Percentiles rank a stretch among this genome's conserved stretches.
Evolutionary conservation across 1,140 invertebrate genomes (phyloP).

Genomic region (Macrostomum lignano): DNA sequence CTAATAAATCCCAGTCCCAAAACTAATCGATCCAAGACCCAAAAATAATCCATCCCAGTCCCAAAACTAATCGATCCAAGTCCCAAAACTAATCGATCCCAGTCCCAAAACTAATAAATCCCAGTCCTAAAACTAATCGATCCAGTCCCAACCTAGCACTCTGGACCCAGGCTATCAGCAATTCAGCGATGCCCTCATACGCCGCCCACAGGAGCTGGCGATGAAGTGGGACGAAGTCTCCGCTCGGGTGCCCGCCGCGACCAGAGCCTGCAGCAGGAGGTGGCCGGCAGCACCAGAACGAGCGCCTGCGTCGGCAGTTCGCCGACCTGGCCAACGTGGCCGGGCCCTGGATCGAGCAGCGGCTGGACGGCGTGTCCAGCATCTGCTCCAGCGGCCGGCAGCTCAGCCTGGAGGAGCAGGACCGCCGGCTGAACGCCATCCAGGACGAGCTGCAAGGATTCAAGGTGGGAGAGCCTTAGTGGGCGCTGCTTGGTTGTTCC

Average conservation of each 20-base stretch:
- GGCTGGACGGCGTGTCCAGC: conserved; percentile 40
- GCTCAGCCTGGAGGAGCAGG: background rate
- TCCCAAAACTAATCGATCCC: too few species aligned
- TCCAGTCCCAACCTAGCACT: too few species aligned
- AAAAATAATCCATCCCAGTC: too few species aligned
- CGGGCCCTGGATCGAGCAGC: conserved; percentile 90
- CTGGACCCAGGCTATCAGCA: background rate
- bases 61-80: too few species aligned
- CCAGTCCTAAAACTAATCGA: too few species aligned
- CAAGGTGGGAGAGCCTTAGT: too few species aligned
- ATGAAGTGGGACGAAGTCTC: conserved; percentile 86
- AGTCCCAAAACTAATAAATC: too few species aligned
- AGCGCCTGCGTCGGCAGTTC: conserved; percentile 73
- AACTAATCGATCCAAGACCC: too few species aligned
- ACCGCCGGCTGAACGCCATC: background rate
- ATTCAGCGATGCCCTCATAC: background rate
- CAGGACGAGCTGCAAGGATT: too few species aligned
- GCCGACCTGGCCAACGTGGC: conserved; percentile 84
- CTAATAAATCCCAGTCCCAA: too few species aligned
- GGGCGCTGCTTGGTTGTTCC: too few species aligned
- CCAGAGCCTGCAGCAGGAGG: conserved; percentile 60
- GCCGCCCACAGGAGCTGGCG: conserved; percentile 46
- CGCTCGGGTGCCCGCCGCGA: conserved; percentile 72
- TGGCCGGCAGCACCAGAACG: conserved; percentile 85
- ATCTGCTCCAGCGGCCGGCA: background rate